phyloP scores from a whole-genome alignment of 23 tunicate genomes.

The Ascidia mentula region DNA sequence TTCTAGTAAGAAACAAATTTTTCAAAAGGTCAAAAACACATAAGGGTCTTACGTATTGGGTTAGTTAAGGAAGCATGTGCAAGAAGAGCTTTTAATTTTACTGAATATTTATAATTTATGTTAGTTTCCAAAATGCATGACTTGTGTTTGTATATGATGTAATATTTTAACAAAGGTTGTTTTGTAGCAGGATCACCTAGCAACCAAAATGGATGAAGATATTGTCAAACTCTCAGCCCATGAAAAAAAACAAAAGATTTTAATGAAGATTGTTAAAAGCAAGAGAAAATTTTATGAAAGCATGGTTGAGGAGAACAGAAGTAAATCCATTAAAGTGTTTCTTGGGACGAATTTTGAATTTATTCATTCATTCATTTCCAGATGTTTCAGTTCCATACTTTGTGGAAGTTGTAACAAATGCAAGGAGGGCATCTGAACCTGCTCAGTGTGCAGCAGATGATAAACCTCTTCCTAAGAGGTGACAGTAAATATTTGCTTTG shows the following conservation, averaged over 20 bases:
- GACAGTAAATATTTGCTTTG: not conserved
- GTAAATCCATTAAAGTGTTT: not conserved
- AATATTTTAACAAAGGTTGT: not conserved
- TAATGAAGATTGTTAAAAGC: conserved; percentile 18
- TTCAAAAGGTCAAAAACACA: too few relatives aligned
- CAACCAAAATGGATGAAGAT: not conserved
- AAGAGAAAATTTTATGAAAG: conserved; percentile 17
- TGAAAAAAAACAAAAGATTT: not conserved
- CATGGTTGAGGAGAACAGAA: not conserved
- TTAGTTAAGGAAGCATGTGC: too few relatives aligned
- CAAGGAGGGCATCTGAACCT: not conserved
- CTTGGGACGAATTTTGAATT: not conserved
- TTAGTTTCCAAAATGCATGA: too few relatives aligned
- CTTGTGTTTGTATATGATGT: not conserved
- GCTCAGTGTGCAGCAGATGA: conserved; percentile 20
- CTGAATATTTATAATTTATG: too few relatives aligned
- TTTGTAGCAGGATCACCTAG: not conserved
- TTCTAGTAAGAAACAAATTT: too few relatives aligned
- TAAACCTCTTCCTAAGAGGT: conserved; percentile 38
- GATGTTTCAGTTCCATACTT: conserved; percentile 58
- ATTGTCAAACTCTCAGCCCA: not conserved
- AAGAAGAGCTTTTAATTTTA: too few relatives aligned
- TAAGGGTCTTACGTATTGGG: too few relatives aligned
- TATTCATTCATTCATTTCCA: not conserved
- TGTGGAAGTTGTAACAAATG: conserved; percentile 27